Conservation (phyloP, 1,140 invertebrate species). For the Pomacea maculata region DNA sequence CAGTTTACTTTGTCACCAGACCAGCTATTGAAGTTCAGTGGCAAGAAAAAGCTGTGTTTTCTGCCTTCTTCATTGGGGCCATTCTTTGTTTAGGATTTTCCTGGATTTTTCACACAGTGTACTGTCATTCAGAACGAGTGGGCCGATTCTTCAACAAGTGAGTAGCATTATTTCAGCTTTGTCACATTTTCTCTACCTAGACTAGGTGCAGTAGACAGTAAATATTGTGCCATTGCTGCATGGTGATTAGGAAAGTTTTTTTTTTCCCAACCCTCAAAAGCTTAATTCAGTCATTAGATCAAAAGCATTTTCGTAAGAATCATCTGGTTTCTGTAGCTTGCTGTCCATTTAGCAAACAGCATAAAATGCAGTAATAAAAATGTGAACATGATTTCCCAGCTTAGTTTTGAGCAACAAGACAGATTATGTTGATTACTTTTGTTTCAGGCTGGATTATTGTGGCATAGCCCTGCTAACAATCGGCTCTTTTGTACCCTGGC, state of each 20-base stretch:
- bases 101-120: conserved; percentile 97
- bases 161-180: conserved; percentile 54
- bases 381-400: no score
- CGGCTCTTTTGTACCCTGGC: conserved; percentile 99
- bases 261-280: no score
- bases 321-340: no score
- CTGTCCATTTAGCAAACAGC: not conserved
- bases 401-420: not conserved
- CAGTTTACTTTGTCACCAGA: conserved; percentile 59
- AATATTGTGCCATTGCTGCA: not conserved
- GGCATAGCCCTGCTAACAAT: conserved; percentile 98
- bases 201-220: not conserved
- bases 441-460: conserved; percentile 91
- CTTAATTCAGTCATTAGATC: not conserved
- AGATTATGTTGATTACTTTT: not conserved
- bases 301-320: not conserved
- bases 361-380: no score
- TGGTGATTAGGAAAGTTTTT: not conserved
- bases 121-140: conserved; percentile 94
- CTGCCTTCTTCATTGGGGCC: conserved; percentile 90
- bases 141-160: conserved; percentile 97
- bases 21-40: conserved; percentile 63
- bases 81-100: conserved; percentile 98
- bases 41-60: conserved; percentile 66
- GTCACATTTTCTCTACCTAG: no score